Percentiles rank a stretch among this genome's conserved stretches.
phyloP scores from a whole-genome alignment of 2,797 vertebrate genomes.

The Ceyx erithaca region DNA sequence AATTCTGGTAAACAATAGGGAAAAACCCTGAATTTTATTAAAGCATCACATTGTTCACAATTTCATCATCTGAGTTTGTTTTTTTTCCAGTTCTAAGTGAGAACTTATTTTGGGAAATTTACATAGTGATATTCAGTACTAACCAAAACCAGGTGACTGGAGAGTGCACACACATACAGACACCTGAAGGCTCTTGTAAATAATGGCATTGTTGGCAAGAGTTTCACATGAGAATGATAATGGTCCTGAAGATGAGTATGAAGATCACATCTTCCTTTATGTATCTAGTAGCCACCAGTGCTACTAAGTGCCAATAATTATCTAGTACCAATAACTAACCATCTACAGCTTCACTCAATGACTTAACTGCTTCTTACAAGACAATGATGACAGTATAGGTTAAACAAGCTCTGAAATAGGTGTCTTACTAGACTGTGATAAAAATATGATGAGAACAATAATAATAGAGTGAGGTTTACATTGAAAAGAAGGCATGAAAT shows the following conservation, averaged over 20 bases:
- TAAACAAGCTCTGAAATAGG: neutral
- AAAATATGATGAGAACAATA: neutral
- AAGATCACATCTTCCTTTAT: neutral
- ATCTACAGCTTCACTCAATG: neutral
- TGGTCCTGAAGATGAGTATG: neutral
- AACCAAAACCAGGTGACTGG: neutral
- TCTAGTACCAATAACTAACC: neutral
- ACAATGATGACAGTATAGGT: neutral
- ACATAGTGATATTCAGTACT: neutral
- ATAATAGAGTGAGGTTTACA: neutral
- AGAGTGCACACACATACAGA: neutral
- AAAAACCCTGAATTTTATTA: neutral
- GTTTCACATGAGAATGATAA: neutral
- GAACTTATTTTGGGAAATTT: neutral
- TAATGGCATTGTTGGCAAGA: neutral
- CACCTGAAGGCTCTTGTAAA: neutral
- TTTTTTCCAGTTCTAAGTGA: neutral
- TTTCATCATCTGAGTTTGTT: neutral
- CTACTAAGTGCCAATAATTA: neutral
- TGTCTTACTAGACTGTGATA: neutral
- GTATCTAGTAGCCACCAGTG: neutral
- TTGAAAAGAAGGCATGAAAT: neutral
- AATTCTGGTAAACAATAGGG: neutral
- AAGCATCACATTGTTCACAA: neutral
- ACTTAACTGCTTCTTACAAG: neutral